Conservation (phyloP, 1,140 invertebrate species). For the Doryteuthis pealeii region DNA sequence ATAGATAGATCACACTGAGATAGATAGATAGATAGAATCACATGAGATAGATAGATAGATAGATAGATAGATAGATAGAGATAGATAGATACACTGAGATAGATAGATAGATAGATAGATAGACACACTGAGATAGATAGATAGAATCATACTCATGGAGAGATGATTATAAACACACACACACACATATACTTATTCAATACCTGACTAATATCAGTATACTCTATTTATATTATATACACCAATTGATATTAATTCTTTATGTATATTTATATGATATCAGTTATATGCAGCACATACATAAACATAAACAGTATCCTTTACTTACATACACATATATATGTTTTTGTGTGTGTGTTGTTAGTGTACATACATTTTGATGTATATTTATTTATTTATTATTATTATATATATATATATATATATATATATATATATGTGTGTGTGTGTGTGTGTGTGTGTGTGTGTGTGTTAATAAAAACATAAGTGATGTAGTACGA, state of each 20-base stretch:
- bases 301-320: not conserved
- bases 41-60: too few relatives aligned
- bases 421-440: not conserved
- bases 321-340: not conserved
- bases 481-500: not conserved
- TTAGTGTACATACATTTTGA: not conserved
- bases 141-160: not conserved
- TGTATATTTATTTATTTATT: not conserved
- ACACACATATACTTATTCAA: not conserved
- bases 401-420: not conserved
- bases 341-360: not conserved
- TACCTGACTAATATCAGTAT: not conserved
- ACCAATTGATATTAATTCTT: not conserved
- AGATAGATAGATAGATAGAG: too few relatives aligned
- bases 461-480: not conserved
- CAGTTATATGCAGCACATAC: not conserved
- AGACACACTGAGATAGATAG: not conserved
- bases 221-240: not conserved
- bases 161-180: not conserved
- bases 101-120: not conserved
- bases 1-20: too few relatives aligned
- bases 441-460: not conserved
- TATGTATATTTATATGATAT: not conserved
- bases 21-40: too few relatives aligned
- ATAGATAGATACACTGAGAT: not conserved